Evolutionary conservation across 2,888 invertebrate genomes (phyloP).

Genomic region (Hetaerina titia): DNA sequence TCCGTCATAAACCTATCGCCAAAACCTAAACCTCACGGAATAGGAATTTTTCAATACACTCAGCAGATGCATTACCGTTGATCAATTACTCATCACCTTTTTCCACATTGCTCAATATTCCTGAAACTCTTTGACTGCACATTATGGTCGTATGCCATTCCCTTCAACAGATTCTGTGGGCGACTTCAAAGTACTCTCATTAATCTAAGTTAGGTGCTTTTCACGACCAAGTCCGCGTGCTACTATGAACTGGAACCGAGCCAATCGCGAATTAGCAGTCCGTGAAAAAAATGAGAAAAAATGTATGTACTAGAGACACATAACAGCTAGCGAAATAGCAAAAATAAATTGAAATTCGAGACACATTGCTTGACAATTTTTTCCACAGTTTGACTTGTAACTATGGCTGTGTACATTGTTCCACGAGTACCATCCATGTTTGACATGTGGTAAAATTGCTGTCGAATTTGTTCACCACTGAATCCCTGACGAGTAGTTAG

Average conservation of each 20-base stretch:
- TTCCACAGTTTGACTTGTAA: too few species aligned
- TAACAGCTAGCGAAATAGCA: not conserved
- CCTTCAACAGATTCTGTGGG: not conserved
- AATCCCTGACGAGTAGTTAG: too few species aligned
- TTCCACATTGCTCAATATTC: too few species aligned
- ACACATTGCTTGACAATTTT: too few species aligned
- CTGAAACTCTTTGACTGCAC: not conserved
- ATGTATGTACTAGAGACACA: not conserved
- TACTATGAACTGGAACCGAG: not conserved
- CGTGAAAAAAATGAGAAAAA: not conserved
- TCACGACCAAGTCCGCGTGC: not conserved
- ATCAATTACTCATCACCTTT: not conserved
- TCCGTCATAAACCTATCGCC: too few species aligned
- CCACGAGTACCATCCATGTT: too few species aligned
- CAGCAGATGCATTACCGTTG: not conserved
- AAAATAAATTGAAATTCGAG: not conserved
- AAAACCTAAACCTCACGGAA: too few species aligned
- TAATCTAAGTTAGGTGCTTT: slow-evolving; percentile 14
- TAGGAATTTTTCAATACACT: too few species aligned
- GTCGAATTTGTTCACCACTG: too few species aligned
- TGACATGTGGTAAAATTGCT: too few species aligned
- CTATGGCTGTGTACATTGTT: too few species aligned
- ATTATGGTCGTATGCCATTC: not conserved
- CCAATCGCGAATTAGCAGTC: not conserved
- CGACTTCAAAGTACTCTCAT: not conserved